Conservation (phyloP, 2,888 invertebrate genomes). For the Euplagia quadripunctaria region DNA sequence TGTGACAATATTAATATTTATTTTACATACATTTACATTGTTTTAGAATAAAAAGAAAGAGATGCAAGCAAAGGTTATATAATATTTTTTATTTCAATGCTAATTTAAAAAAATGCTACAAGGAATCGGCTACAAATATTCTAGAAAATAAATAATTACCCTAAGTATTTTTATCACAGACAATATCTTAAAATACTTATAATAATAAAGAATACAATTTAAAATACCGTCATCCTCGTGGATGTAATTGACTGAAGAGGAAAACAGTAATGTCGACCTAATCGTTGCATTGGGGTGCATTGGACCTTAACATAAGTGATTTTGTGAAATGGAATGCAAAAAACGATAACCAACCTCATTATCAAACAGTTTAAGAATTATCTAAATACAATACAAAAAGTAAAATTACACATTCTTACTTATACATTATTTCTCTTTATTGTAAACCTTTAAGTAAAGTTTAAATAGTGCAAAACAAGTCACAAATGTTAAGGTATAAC, state of each 20-base stretch:
- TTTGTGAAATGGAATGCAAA: too few relatives aligned
- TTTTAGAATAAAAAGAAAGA: too few relatives aligned
- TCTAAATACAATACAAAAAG: background rate
- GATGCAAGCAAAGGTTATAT: too few relatives aligned
- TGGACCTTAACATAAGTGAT: too few relatives aligned
- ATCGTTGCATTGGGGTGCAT: background rate
- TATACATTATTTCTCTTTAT: too few relatives aligned
- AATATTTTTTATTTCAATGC: background rate
- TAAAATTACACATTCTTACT: background rate
- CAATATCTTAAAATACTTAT: conserved; percentile 1
- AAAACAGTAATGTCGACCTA: background rate
- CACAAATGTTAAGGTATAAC: too few relatives aligned
- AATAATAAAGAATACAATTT: background rate
- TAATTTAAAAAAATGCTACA: background rate
- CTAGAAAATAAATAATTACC: conserved; percentile 4
- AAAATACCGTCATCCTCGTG: background rate
- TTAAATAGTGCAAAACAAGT: too few relatives aligned
- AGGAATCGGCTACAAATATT: background rate
- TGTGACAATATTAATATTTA: background rate
- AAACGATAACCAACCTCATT: background rate
- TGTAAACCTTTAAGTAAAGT: too few relatives aligned
- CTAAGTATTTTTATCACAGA: conserved; percentile 8
- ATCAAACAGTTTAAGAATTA: background rate
- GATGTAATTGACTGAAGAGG: background rate
- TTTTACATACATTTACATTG: too few relatives aligned